Percentiles rank a stretch among this genome's conserved stretches.
These are phyloP conservation scores for Aleiodes alternator DNA, from an alignment of 2,888 invertebrate genomes.

Conservation along the genomic window DNA sequence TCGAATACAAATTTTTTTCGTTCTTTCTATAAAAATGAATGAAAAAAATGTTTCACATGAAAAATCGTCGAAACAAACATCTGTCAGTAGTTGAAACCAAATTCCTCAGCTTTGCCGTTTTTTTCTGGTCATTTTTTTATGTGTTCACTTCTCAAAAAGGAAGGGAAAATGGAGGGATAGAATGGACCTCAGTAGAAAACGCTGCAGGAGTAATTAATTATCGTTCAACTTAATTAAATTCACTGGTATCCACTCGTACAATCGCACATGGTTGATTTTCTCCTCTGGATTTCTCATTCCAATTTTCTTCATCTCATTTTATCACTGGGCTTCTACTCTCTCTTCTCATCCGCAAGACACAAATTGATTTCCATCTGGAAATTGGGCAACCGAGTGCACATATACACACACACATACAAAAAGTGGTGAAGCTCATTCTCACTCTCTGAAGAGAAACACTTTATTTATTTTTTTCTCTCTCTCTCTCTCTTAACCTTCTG, in stretches of 20 bases:
- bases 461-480: conserved; percentile 3
- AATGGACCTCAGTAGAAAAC: conserved; percentile 35
- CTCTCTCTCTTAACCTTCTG: background rate
- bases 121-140: too few species aligned
- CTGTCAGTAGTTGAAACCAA: too few species aligned
- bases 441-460: background rate
- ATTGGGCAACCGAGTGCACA: conserved; percentile 27
- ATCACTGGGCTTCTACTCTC: conserved; percentile 26
- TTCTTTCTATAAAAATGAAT: too few species aligned
- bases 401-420: background rate
- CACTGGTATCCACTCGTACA: conserved; percentile 41
- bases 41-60: too few species aligned
- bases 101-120: too few species aligned
- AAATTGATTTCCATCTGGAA: conserved; percentile 55
- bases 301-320: conserved; percentile 21
- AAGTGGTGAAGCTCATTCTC: conserved; percentile 32
- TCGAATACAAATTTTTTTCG: too few species aligned
- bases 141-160: background rate
- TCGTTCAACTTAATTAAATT: conserved; percentile 63
- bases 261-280: conserved; percentile 24
- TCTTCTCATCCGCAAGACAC: conserved; percentile 34
- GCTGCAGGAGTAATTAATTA: conserved; percentile 61
- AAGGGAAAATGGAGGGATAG: conserved; percentile 3
- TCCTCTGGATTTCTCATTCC: conserved; percentile 14
- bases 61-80: too few species aligned